Base-by-base conservation (phyloP, 2,888 invertebrate species). In the Matsumyia berberina region DNA sequence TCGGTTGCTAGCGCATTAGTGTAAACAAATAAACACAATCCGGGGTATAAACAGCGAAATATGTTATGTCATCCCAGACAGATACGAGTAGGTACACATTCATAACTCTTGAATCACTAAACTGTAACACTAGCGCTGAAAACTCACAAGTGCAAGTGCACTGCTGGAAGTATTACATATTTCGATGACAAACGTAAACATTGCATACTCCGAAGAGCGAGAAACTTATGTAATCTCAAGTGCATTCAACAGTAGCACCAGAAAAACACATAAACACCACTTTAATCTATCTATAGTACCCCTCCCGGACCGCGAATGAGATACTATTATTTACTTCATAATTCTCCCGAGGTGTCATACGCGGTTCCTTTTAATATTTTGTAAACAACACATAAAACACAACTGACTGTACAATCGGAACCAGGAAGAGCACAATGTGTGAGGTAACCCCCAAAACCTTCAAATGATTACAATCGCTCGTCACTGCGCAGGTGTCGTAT, bases 351-450 rank as follows among this genome's bases (percentile, higher is more conserved):
- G n/a, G 24, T 60, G 49, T 49, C 46, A 60, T 12, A 44, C 49
- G 62, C 60, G 53, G 19, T 67, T 67, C 31, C 24, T 49, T n/a
- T 72, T 73, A 49, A 69, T 73, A 82, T 82, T 83, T 83, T 83
- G 83, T 83, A 83, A 83, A 83, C 78, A 83, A 83, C 67, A 83
- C 73, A 83, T 78, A 74, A 83, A 78, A 69, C 78, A 69, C 83
- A 83, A 83, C 83, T 78, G 69, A 83, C 72, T 58, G 49, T 55
- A 55, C 46, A 73, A 62, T 55, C 69, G 60, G 44, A 69, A 44
- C 69, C 62, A 60, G 77, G 66, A 66, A 77, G 67, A 73, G 55
- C 67, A 73, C 69, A 51, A 69, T 51, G 78, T 73, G 62, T 69
- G 78, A 69, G 83, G 78, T 78, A 73, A 78, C 73, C 69, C 73